Conservation (phyloP, 2,113 vertebrate genomes). For the Haemorhous mexicanus region DNA sequence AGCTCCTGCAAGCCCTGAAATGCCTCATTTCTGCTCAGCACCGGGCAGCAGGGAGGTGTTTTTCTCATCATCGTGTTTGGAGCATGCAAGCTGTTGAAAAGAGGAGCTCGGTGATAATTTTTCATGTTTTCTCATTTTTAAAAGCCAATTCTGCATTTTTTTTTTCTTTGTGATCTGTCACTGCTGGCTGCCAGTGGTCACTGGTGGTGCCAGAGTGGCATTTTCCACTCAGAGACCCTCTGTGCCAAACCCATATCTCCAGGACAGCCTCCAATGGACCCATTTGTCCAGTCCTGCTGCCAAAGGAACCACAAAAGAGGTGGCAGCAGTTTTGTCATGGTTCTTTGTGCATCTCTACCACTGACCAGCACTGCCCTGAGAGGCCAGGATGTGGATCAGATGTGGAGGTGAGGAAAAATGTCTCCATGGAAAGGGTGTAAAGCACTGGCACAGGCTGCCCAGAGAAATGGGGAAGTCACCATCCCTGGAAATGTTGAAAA, state of each 20-base stretch:
- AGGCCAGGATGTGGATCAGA: neutral
- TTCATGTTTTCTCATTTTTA: neutral
- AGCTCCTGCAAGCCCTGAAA: constrained; percentile 8
- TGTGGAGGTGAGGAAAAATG: neutral
- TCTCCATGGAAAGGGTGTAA: neutral
- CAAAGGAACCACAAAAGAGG: neutral
- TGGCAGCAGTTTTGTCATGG: neutral
- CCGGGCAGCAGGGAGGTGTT: neutral
- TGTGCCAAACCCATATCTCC: neutral
- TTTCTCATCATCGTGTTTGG: neutral
- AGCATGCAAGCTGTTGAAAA: neutral
- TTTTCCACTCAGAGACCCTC: neutral
- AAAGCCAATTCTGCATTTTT: neutral
- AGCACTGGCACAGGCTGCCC: neutral
- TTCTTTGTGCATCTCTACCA: neutral
- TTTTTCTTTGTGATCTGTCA: neutral
- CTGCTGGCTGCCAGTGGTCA: neutral
- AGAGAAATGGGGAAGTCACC: neutral
- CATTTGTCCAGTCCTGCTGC: neutral
- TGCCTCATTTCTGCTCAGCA: neutral
- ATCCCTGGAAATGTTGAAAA: neutral
- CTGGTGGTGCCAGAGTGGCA: neutral
- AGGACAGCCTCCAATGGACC: neutral
- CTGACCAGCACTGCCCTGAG: neutral
- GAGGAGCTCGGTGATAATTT: neutral